A percentile compares a stretch with the other conserved stretches of the same genome.
phyloP scores from a whole-genome alignment of 37 sponge, comb jelly and placozoan genomes.

The Spongilla lacustris region DNA sequence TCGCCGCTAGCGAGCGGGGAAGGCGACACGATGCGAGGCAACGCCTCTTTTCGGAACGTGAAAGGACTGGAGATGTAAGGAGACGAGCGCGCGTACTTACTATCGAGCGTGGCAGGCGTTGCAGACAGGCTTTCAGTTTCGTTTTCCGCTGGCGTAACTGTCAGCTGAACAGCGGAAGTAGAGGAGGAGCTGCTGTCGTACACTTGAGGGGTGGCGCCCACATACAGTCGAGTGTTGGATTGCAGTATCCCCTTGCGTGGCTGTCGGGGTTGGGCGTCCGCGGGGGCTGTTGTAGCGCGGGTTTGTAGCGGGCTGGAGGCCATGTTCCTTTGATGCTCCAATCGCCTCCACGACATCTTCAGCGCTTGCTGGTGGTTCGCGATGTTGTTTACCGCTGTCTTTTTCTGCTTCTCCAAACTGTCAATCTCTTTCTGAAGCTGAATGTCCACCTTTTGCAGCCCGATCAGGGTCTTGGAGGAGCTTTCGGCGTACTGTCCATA shows the following conservation, averaged over 20 bases:
- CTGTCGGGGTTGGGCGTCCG: neutral
- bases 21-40: neutral
- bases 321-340: conserved; percentile 31
- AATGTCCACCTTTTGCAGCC: conserved; percentile 34
- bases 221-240: conserved; percentile 37
- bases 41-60: neutral
- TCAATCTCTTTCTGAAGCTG: conserved; percentile 56
- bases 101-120: neutral
- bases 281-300: neutral
- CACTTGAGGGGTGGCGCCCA: conserved; percentile 30
- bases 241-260: conserved; percentile 12
- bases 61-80: conserved; percentile 46
- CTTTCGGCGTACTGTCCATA: conserved; percentile 29
- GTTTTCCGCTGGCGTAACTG: neutral
- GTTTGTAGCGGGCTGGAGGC: conserved; percentile 7
- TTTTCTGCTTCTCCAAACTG: conserved; percentile 52
- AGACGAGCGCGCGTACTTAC: neutral
- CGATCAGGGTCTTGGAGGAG: conserved; percentile 20
- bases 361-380: conserved; percentile 67
- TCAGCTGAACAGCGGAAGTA: neutral
- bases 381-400: conserved; percentile 53
- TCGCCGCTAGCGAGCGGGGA: neutral
- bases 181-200: conserved; percentile 1
- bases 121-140: neutral
- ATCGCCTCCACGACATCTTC: conserved; percentile 60